Conservation (phyloP, 1,140 invertebrate species). For the Helicoverpa armigera region DNA sequence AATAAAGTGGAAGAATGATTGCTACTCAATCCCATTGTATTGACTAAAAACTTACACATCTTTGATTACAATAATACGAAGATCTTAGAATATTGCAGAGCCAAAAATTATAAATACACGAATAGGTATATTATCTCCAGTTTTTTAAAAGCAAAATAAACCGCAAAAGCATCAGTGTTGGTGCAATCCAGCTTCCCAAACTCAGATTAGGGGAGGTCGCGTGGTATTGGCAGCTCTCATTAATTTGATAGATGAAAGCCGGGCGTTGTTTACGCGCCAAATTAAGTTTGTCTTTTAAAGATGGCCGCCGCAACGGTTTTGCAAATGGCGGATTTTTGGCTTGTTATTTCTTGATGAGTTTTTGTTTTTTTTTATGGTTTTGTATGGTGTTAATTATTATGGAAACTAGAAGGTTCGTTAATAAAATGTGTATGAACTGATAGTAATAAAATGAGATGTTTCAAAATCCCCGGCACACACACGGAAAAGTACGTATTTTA, state of each 20-base stretch:
- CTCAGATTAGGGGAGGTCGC: slow-evolving; percentile 30
- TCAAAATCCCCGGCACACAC: no score
- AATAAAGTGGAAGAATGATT: no score
- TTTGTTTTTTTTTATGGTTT: background rate
- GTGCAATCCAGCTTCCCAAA: background rate
- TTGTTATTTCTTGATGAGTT: background rate
- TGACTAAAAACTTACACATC: background rate
- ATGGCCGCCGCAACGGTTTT: slow-evolving; percentile 26
- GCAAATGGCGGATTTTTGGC: background rate
- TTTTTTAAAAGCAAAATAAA: slow-evolving; percentile 3
- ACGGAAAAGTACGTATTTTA: no score
- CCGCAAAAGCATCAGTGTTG: slow-evolving; percentile 14
- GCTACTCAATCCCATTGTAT: no score
- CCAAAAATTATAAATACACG: no score
- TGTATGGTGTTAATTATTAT: no score
- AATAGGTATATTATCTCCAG: no score
- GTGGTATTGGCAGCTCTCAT: slow-evolving; percentile 57
- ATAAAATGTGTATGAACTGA: no score
- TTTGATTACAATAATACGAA: background rate
- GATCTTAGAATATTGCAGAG: no score
- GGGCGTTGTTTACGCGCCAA: slow-evolving; percentile 50
- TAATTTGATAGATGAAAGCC: slow-evolving; percentile 59
- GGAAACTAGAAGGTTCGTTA: no score
- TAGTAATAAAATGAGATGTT: no score
- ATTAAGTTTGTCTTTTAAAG: slow-evolving; percentile 54